Conservation (phyloP, 2,888 invertebrate genomes). For the Acronicta psi region DNA sequence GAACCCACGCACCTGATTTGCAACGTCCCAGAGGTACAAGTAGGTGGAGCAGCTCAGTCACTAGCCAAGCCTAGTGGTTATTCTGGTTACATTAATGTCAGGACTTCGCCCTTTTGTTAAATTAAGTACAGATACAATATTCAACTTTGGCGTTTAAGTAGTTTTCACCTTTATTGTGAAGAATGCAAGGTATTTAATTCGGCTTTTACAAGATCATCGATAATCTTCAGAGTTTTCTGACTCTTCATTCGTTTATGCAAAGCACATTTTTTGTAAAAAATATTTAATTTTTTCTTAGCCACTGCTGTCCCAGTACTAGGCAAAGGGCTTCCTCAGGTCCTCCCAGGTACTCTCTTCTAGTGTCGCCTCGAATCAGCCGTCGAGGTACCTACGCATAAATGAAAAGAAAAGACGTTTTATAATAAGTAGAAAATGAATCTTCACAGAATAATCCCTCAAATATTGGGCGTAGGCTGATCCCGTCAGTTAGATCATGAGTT, state of each 20-base stretch:
- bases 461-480: conserved; percentile 69
- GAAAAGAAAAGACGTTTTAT: too few relatives aligned
- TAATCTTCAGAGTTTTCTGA: too few relatives aligned
- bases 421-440: conserved; percentile 11
- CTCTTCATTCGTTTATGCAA: too few relatives aligned
- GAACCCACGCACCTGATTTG: conserved; percentile 87
- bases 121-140: background rate
- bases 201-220: too few relatives aligned
- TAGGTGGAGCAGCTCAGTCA: conserved; percentile 71
- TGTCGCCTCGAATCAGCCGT: too few relatives aligned
- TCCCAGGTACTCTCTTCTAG: too few relatives aligned
- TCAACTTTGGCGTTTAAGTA: background rate
- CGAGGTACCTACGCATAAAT: too few relatives aligned
- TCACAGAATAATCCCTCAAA: conserved; percentile 63
- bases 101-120: conserved; percentile 12
- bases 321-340: too few relatives aligned
- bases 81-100: conserved; percentile 57
- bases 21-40: conserved; percentile 70
- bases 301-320: too few relatives aligned
- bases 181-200: background rate
- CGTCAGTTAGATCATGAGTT: conserved; percentile 71
- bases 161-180: background rate
- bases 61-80: conserved; percentile 56
- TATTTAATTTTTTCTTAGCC: too few relatives aligned
- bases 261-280: too few relatives aligned